phyloP scores from a whole-genome alignment of 2,888 invertebrate genomes.

The Stegana nigrithorax region DNA sequence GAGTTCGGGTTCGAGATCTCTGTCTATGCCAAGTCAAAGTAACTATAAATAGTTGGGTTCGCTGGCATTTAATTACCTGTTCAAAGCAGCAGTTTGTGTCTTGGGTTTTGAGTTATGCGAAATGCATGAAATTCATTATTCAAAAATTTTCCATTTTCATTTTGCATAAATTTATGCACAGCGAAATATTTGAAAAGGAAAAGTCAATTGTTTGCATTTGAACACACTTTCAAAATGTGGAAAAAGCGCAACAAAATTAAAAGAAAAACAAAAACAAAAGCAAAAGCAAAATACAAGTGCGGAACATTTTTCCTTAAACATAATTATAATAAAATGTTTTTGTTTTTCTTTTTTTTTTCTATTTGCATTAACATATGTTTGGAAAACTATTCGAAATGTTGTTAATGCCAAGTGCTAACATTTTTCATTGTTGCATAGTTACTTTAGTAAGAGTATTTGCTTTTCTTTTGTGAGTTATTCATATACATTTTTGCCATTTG shows the following conservation, averaged over 20 bases:
- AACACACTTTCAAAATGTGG: constrained; percentile 7
- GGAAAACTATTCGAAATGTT: constrained; percentile 10
- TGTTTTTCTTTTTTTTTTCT: neutral
- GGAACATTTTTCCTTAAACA: constrained; percentile 2
- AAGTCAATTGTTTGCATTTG: constrained; percentile 48
- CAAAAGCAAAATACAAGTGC: neutral
- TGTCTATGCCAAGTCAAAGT: neutral
- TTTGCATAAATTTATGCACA: constrained; percentile 9
- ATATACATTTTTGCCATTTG: no score
- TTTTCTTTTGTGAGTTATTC: no score
- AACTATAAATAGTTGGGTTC: constrained; percentile 6
- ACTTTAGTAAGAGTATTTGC: no score
- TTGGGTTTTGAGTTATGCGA: constrained; percentile 1
- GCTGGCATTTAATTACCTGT: neutral
- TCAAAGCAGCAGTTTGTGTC: neutral
- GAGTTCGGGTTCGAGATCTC: no score
- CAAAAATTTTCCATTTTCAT: constrained; percentile 4
- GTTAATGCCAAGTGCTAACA: constrained; percentile 13
- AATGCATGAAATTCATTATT: constrained; percentile 9
- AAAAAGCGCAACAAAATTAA: neutral
- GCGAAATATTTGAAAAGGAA: constrained; percentile 39
- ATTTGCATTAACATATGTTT: neutral
- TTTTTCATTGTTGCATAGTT: no score
- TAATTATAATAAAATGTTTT: constrained; percentile 14
- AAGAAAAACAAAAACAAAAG: neutral